Evolutionary conservation across 2,888 invertebrate species (phyloP).

Genomic region (Seladonia tumulorum): DNA sequence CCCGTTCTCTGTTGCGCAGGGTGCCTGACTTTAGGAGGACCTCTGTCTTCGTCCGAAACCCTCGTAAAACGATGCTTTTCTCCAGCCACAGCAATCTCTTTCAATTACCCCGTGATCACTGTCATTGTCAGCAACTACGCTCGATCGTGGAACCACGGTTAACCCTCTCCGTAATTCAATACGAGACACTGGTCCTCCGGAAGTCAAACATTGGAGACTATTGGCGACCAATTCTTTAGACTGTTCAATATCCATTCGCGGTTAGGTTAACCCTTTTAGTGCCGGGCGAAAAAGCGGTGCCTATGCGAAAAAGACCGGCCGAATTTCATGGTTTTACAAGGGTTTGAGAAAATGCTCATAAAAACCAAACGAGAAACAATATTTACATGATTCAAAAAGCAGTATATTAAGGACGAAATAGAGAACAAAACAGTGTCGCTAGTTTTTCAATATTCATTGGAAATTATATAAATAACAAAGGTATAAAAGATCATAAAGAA

Average conservation of each 20-base stretch:
- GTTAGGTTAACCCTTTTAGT: not conserved
- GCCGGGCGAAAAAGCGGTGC: too few species aligned
- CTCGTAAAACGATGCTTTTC: slow-evolving; percentile 41
- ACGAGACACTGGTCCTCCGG: not conserved
- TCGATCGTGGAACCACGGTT: slow-evolving; percentile 24
- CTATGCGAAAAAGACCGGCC: too few species aligned
- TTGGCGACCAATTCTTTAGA: not conserved
- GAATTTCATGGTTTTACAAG: too few species aligned
- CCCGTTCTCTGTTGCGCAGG: slow-evolving; percentile 29
- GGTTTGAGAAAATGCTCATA: too few species aligned
- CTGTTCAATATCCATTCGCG: not conserved
- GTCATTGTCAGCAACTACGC: slow-evolving; percentile 49
- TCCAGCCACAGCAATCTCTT: slow-evolving; percentile 35
- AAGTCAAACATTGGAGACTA: not conserved
- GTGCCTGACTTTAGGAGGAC: slow-evolving; percentile 54
- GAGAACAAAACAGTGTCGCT: too few species aligned
- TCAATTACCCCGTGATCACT: slow-evolving; percentile 48
- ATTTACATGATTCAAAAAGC: too few species aligned
- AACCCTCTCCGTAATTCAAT: slow-evolving; percentile 7
- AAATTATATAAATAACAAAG: too few species aligned
- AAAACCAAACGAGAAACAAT: too few species aligned
- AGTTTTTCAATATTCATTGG: too few species aligned
- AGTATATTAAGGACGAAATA: too few species aligned
- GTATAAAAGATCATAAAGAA: too few species aligned
- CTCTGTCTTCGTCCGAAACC: slow-evolving; percentile 40